Evolutionary conservation across 1,140 invertebrate genomes (phyloP).

Genomic region (Mactra quadrangularis): DNA sequence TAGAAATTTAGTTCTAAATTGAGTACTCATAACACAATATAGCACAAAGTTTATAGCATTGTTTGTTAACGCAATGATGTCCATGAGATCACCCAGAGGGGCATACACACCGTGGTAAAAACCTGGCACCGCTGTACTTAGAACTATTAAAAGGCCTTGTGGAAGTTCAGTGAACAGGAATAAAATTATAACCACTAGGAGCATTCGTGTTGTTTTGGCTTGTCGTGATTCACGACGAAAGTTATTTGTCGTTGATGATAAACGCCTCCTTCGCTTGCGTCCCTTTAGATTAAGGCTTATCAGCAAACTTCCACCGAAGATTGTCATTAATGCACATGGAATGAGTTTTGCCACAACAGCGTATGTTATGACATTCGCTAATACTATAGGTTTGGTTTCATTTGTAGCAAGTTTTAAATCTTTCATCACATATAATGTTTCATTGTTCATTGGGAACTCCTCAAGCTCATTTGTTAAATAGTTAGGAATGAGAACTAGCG

Average conservation of each 20-base stretch:
- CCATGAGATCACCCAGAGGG: slow-evolving; percentile 93
- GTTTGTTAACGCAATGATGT: slow-evolving; percentile 95
- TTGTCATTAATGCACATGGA: slow-evolving; percentile 84
- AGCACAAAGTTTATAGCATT: slow-evolving; percentile 96
- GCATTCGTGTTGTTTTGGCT: slow-evolving; percentile 87
- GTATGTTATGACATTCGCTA: slow-evolving; percentile 79
- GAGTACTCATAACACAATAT: slow-evolving; percentile 96
- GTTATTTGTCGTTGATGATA: slow-evolving; percentile 70
- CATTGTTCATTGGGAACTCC: slow-evolving; percentile 54
- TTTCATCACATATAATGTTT: slow-evolving; percentile 82
- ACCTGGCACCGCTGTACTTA: slow-evolving; percentile 72
- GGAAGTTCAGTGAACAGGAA: slow-evolving; percentile 95
- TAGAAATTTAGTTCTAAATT: slow-evolving; percentile 93
- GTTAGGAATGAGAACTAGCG: slow-evolving; percentile 91
- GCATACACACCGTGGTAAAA: slow-evolving; percentile 83
- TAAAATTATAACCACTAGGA: slow-evolving; percentile 85
- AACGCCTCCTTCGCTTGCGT: slow-evolving; percentile 75
- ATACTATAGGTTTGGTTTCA: slow-evolving; percentile 66
- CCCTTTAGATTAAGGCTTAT: slow-evolving; percentile 82
- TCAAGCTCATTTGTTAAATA: slow-evolving; percentile 85
- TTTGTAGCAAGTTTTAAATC: slow-evolving; percentile 76
- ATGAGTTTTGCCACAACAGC: slow-evolving; percentile 82
- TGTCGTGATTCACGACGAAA: slow-evolving; percentile 86
- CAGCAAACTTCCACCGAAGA: slow-evolving; percentile 84
- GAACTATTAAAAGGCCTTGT: slow-evolving; percentile 83